phyloP scores from a whole-genome alignment of 2,797 vertebrate genomes.

The Malacoctenus gilli region DNA sequence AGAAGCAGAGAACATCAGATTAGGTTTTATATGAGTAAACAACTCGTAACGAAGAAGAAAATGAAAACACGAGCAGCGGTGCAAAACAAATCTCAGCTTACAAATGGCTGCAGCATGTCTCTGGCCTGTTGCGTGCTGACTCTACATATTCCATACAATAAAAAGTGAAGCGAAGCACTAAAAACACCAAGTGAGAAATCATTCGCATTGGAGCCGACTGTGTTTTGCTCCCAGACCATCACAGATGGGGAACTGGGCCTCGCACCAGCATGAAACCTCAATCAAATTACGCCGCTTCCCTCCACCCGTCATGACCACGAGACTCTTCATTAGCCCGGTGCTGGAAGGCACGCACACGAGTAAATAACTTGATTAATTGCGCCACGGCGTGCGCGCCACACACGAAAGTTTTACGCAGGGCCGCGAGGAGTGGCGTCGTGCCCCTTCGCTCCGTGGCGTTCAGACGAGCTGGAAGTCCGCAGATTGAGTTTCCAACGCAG shows the following conservation, averaged over 20 bases:
- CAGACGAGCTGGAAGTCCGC: constrained; percentile 53
- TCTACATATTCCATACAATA: constrained; percentile 44
- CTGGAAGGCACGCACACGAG: constrained; percentile 35
- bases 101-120: constrained; percentile 27
- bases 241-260: constrained; percentile 68
- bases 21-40: constrained; percentile 17
- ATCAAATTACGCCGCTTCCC: constrained; percentile 62
- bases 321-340: constrained; percentile 50
- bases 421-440: constrained; percentile 26
- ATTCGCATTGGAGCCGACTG: constrained; percentile 37
- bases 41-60: constrained; percentile 23
- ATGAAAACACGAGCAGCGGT: constrained; percentile 8
- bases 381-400: constrained; percentile 23
- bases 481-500: constrained; percentile 71
- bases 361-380: constrained; percentile 61
- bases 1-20: not conserved
- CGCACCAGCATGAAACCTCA: constrained; percentile 69
- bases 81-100: constrained; percentile 40
- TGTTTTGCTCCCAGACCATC: constrained; percentile 58
- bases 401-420: constrained; percentile 13
- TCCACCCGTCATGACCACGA: constrained; percentile 52
- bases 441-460: constrained; percentile 38
- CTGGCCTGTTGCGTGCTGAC: constrained; percentile 32
- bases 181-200: constrained; percentile 46
- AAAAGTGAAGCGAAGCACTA: constrained; percentile 34